phyloP scores from a whole-genome alignment of 2,797 vertebrate species.

The Pyrocephalus nanus region DNA sequence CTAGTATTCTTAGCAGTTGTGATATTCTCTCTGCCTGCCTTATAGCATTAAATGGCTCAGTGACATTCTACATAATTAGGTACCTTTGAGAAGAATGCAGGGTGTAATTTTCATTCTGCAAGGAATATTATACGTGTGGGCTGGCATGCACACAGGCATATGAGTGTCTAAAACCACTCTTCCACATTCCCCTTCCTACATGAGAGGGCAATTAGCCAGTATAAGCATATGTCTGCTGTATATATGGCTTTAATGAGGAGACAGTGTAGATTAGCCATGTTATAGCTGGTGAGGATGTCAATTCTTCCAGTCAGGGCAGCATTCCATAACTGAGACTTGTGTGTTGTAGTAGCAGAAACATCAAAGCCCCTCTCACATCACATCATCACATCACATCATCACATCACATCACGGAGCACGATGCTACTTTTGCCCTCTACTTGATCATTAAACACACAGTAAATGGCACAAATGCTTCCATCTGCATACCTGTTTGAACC shows the following conservation, averaged over 20 bases:
- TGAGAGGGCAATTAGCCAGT: neutral
- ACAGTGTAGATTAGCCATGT: neutral
- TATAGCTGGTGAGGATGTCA: neutral
- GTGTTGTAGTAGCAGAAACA: neutral
- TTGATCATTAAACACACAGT: neutral
- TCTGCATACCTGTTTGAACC: neutral
- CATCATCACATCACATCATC: no score
- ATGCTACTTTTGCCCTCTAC: neutral
- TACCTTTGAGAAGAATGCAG: neutral
- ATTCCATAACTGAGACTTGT: neutral
- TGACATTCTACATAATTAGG: neutral
- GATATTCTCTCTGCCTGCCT: neutral
- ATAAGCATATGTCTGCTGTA: neutral
- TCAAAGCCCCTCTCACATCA: neutral
- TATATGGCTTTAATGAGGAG: neutral
- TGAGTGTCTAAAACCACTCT: neutral
- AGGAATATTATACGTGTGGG: neutral
- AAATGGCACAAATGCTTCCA: neutral
- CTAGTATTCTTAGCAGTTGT: neutral
- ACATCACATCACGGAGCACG: fast-evolving
- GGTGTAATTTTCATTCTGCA: neutral
- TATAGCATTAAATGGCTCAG: fast-evolving
- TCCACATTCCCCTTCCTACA: neutral
- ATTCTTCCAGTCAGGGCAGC: neutral
- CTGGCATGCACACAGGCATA: neutral